Base-by-base conservation (phyloP, 2,888 invertebrate species). In the Balanococcus diminutus region DNA sequence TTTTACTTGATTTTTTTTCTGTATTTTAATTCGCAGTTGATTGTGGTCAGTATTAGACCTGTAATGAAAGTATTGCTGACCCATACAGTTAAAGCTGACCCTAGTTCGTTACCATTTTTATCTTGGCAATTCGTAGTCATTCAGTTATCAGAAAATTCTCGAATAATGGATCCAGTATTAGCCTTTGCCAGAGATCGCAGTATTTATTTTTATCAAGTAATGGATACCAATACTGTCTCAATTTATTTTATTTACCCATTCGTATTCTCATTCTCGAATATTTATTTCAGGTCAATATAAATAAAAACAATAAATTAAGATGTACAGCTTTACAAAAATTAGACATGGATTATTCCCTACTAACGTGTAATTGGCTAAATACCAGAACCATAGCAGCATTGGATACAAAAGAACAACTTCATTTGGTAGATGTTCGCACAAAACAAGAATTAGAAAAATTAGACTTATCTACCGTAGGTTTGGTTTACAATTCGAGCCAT, bases 121-220 rank as follows among this genome's bases (percentile, higher is more conserved):
- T 95, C 96, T 39, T 99, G 98, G 98, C 97, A 96, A 90, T 93
- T 96, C 90, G 96, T 96, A 19, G 92, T 96, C 11, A 95, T 96
- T 87, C 95, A 96, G 89, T 93, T 94, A 81, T 92, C 93, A 16
- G 91, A 93, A 88, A 91, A 93, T 0, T 91, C 92, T 56, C 92
- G 94, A 88, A 92, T 94, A 14, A 92, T 95, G 84, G 96, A 96
- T 89, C 96, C 97, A 16, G 95, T 98, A 9, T 91, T 98, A 86
- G 96, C 98, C 0, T 96, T 97, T 89, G 98, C 95, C 0, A 92
- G 98, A 82, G 95, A 96, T 83, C 93, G 92, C 88, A 93, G 93
- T 79, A 91, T 99, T 82, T 95, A 95, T 90, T 98, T 98, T 91
- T 95, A 96, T 89, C 95, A 97, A 90, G 94, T 94, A 88, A 89